Evolutionary conservation across 2,797 vertebrate genomes (phyloP).

Genomic region (Megaceryle alcyon): DNA sequence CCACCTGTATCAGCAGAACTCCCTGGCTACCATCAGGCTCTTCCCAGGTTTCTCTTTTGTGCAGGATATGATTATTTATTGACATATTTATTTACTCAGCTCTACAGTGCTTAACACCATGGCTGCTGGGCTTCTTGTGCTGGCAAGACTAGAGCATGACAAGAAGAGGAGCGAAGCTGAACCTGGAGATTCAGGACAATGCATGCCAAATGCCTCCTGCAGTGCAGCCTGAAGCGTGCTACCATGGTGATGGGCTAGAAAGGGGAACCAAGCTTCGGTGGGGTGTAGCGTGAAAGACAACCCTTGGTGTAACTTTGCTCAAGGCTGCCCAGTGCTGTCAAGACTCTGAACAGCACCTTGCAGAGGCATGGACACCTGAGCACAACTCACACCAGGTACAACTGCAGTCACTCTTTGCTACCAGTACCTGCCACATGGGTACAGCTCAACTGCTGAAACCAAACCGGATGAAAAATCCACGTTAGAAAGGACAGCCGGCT

Average conservation of each 20-base stretch:
- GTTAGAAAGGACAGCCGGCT: neutral
- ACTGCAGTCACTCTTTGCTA: rapidly evolving
- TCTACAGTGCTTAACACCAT: neutral
- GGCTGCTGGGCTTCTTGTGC: neutral
- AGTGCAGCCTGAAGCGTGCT: neutral
- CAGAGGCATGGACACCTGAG: neutral
- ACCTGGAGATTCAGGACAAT: neutral
- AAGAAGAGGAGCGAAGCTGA: neutral
- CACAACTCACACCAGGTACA: rapidly evolving
- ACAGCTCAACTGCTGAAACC: neutral
- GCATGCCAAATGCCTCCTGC: neutral
- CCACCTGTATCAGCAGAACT: conserved; percentile 27
- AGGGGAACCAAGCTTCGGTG: neutral
- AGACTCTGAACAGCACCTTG: neutral
- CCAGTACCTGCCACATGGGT: rapidly evolving
- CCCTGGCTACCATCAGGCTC: conserved; percentile 7
- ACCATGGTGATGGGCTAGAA: neutral
- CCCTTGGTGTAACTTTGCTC: neutral
- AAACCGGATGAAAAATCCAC: neutral
- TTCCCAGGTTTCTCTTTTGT: conserved; percentile 11
- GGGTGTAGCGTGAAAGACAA: neutral
- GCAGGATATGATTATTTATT: conserved; percentile 46
- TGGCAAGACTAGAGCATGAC: neutral
- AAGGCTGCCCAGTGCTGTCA: rapidly evolving
- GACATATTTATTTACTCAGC: conserved; percentile 37